These are phyloP conservation scores for Ecliptopera silaceata DNA, from an alignment of 2,888 invertebrate species.

Conservation along the genomic window DNA sequence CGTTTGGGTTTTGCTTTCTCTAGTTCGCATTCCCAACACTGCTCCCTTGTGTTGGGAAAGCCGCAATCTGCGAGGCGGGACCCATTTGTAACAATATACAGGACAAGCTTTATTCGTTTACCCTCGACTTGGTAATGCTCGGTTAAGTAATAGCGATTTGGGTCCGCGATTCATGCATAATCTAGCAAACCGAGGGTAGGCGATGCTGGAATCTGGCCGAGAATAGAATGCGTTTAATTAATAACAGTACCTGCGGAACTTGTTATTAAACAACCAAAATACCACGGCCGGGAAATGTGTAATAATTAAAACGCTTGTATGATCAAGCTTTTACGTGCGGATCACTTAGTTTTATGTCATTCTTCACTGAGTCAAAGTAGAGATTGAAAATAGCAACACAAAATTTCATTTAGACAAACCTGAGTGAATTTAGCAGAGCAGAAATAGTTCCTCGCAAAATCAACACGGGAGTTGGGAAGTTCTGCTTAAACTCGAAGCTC, in stretches of 20 bases:
- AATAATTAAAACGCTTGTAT: neutral
- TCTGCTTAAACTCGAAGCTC: conserved; percentile 9
- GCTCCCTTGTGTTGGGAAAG: conserved; percentile 14
- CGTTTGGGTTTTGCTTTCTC: neutral
- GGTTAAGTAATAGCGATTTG: conserved; percentile 27
- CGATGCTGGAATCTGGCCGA: neutral
- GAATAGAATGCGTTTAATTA: conserved; percentile 21
- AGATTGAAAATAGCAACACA: too few relatives aligned
- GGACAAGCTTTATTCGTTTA: conserved; percentile 37
- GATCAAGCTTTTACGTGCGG: too few relatives aligned
- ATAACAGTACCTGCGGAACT: conserved; percentile 11
- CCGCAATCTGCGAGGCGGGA: conserved; percentile 28
- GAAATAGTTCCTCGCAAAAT: too few relatives aligned
- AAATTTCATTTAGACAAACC: too few relatives aligned
- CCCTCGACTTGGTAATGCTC: conserved; percentile 26
- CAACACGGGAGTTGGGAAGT: too few relatives aligned
- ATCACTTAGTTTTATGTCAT: too few relatives aligned
- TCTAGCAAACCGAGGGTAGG: conserved; percentile 14
- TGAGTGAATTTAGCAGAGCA: too few relatives aligned
- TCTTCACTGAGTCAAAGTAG: too few relatives aligned
- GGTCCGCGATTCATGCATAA: conserved; percentile 26
- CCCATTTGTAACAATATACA: conserved; percentile 38
- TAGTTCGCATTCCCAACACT: neutral
- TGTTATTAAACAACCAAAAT: neutral
- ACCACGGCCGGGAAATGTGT: neutral